A percentile compares a stretch with the other conserved stretches of the same genome.
phyloP scores from a whole-genome alignment of 2,888 invertebrate species.

The Endotricha flammealis region DNA sequence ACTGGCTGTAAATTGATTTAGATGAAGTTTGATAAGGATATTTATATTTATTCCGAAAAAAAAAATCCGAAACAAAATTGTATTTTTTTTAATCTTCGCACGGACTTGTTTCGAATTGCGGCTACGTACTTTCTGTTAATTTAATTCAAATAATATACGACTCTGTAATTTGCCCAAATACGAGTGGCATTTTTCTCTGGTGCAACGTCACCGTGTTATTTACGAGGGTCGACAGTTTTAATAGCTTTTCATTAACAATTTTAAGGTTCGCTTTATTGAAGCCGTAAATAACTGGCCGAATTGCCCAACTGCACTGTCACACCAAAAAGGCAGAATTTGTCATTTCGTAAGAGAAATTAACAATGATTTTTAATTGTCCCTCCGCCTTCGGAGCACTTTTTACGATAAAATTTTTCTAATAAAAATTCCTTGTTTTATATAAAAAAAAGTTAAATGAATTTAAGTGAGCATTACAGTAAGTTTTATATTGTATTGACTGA shows the following conservation, averaged over 20 bases:
- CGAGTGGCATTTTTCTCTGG: constrained; percentile 64
- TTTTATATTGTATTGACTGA: too few relatives aligned
- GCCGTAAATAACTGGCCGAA: constrained; percentile 72
- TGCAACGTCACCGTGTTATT: constrained; percentile 69
- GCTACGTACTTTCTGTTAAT: too few relatives aligned
- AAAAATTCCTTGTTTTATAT: background rate
- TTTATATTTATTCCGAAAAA: too few relatives aligned
- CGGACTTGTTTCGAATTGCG: too few relatives aligned
- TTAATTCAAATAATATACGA: too few relatives aligned
- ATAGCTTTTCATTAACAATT: constrained; percentile 79
- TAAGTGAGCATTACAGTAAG: background rate
- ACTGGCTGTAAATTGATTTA: too few relatives aligned
- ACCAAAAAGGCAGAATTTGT: constrained; percentile 28
- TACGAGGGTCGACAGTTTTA: constrained; percentile 71
- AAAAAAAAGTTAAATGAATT: background rate
- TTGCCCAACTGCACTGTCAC: constrained; percentile 47
- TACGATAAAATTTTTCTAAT: constrained; percentile 2
- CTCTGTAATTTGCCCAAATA: constrained; percentile 64
- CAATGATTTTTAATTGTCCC: constrained; percentile 18
- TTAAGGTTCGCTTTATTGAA: constrained; percentile 77
- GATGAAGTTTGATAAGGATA: too few relatives aligned
- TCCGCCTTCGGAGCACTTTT: constrained; percentile 14
- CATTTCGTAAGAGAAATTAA: constrained; percentile 27
- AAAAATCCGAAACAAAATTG: too few relatives aligned
- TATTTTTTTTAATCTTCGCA: too few relatives aligned